Conservation (phyloP, 2,888 invertebrate genomes). For the Minunthozetes semirufus region DNA sequence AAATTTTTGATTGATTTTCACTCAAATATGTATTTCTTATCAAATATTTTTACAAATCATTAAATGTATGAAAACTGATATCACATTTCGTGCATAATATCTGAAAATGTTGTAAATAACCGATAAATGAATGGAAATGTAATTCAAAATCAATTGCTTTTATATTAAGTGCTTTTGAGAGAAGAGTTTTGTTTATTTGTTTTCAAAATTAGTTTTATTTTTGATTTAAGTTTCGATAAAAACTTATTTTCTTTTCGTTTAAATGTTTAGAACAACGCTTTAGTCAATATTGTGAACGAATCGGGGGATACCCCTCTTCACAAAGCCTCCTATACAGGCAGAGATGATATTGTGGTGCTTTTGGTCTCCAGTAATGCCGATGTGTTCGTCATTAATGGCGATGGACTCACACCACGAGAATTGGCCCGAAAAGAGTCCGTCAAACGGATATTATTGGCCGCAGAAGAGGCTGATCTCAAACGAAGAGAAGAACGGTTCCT, state of each 20-base stretch:
- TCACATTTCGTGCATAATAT: too few relatives aligned
- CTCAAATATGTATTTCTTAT: too few relatives aligned
- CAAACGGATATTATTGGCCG: constrained; percentile 53
- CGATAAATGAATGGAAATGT: too few relatives aligned
- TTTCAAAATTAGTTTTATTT: background rate
- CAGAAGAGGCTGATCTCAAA: constrained; percentile 56
- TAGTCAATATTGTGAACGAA: constrained; percentile 59
- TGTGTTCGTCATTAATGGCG: constrained; percentile 59
- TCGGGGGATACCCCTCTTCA: constrained; percentile 61
- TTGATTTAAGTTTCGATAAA: background rate
- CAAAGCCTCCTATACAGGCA: constrained; percentile 62
- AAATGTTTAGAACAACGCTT: constrained; percentile 52
- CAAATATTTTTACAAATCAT: too few relatives aligned
- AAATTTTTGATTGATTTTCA: too few relatives aligned
- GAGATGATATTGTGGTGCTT: constrained; percentile 60
- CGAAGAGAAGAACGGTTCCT: constrained; percentile 56
- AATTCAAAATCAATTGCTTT: too few relatives aligned
- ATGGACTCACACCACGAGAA: constrained; percentile 57
- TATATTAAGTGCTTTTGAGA: too few relatives aligned
- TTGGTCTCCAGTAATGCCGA: constrained; percentile 59
- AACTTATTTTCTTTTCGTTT: background rate
- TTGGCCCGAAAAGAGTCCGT: constrained; percentile 56
- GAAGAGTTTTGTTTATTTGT: too few relatives aligned
- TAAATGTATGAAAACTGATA: too few relatives aligned
- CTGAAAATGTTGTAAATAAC: too few relatives aligned